Percentiles rank a stretch among this genome's conserved stretches.
These are phyloP conservation scores for Ciconia maguari DNA, from an alignment of 2,113 vertebrate species.

Conservation along the genomic window DNA sequence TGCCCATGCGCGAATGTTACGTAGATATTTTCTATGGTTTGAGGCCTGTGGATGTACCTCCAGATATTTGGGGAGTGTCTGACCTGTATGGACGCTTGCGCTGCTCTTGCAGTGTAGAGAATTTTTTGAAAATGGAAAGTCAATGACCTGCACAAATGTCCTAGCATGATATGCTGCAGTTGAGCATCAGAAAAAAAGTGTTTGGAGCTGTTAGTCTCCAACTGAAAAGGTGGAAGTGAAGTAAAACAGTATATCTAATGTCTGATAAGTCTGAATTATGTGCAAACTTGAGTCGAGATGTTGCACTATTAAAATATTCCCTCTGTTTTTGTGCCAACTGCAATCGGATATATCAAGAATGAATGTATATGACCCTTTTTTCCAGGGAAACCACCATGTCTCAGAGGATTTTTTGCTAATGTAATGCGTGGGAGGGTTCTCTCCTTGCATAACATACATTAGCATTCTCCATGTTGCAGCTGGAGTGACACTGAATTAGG, in stretches of 20 bases:
- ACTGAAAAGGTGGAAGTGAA: not conserved
- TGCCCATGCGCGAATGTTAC: not conserved
- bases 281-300: not conserved
- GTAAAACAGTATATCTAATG: not conserved
- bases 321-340: not conserved
- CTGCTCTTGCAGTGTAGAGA: not conserved
- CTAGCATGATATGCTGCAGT: not conserved
- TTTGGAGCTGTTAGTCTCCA: not conserved
- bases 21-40: not conserved
- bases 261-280: not conserved
- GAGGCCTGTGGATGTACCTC: not conserved
- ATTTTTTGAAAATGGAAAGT: not conserved
- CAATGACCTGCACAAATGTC: not conserved
- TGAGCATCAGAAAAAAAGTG: not conserved
- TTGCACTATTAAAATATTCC: not conserved
- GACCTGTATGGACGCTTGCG: not conserved
- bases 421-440: conserved; percentile 8
- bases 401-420: not conserved
- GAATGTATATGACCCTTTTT: not conserved
- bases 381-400: not conserved
- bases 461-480: not conserved
- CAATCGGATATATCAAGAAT: not conserved
- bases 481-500: not conserved
- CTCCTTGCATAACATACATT: conserved; percentile 27
- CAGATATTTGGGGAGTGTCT: not conserved